Evolutionary conservation across 2,888 invertebrate genomes (phyloP), one percentile per base, ranked within the genome.

Genomic region (Resseliella maxima): DNA sequence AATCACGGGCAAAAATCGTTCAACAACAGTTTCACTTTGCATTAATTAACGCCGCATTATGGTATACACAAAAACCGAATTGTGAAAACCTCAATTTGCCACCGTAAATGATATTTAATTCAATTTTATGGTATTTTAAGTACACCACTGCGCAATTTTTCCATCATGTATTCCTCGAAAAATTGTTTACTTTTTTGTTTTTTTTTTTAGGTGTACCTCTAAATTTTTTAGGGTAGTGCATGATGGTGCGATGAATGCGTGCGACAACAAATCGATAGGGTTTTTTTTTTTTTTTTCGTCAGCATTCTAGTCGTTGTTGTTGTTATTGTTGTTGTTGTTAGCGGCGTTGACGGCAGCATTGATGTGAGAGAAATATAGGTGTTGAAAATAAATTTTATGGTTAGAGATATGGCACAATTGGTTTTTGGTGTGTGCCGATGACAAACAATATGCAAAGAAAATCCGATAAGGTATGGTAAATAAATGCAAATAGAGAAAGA

Each of bases 61-160:
- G 72, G 72, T n/a, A 35, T 72, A 72, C 27, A 72, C 72, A 72
- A 72, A 72, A 72, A 72, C 72, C 72, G 31, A n/a, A 72, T 72
- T 72, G 72, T 72, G 72, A 35, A 27, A 72, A 72, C 72, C 72
- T 72, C 72, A 72, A 72, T 72, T 72, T 72, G 72, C 72, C 72
- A 31, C 72, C 72, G 72, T 72, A 72, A 72, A 72, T 72, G 72
- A 35, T 31, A 72, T 72, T 72, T 72, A 72, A 72, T 72, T 72
- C 15, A 35, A 72, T 72, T 72, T 27, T 72, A 72, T 72, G 35
- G 72, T 15, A 72, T 72, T 72, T 72, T 72, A 72, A 72, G 72
- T 72, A 72, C 46, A 50, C 18, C 41, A 31, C 31, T 59, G 27
- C 27, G 72, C 15, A 35, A 18, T 18, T 72, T 35, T 72, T 31